These are phyloP conservation scores for Platycheirus albimanus DNA, from an alignment of 2,888 invertebrate species.

Conservation along the genomic window DNA sequence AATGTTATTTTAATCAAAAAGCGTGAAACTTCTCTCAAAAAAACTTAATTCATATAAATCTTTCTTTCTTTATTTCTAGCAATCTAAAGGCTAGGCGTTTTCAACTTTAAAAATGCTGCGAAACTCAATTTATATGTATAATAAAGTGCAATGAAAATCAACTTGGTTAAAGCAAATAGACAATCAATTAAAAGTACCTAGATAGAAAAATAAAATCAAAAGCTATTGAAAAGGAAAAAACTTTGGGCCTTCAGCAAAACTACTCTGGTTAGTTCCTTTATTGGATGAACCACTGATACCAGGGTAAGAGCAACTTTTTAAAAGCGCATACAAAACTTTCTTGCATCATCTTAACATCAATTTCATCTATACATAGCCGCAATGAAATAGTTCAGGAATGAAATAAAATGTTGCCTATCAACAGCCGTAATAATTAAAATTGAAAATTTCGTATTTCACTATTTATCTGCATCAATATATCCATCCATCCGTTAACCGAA, in stretches of 20 bases:
- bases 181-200: conserved; percentile 52
- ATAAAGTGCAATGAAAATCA: conserved; percentile 24
- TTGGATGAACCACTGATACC: neutral
- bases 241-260: neutral
- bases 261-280: conserved; percentile 1
- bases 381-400: conserved; percentile 18
- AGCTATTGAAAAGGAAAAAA: conserved; percentile 10
- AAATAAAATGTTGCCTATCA: conserved; percentile 62
- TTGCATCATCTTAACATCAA: neutral
- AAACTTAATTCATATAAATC: neutral
- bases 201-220: conserved; percentile 10
- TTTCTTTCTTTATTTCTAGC: conserved; percentile 41
- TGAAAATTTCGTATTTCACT: conserved; percentile 42
- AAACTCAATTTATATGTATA: conserved; percentile 6
- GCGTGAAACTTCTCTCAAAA: no score
- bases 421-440: conserved; percentile 58
- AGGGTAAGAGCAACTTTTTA: conserved; percentile 31
- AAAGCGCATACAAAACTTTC: neutral
- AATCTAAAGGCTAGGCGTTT: conserved; percentile 4
- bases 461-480: neutral
- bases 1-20: no score
- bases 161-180: conserved; percentile 25
- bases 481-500: conserved; percentile 40
- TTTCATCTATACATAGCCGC: conserved; percentile 11
- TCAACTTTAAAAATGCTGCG: conserved; percentile 38